Conservation (phyloP, 2,797 vertebrate genomes). For the Semaprochilodus insignis region DNA sequence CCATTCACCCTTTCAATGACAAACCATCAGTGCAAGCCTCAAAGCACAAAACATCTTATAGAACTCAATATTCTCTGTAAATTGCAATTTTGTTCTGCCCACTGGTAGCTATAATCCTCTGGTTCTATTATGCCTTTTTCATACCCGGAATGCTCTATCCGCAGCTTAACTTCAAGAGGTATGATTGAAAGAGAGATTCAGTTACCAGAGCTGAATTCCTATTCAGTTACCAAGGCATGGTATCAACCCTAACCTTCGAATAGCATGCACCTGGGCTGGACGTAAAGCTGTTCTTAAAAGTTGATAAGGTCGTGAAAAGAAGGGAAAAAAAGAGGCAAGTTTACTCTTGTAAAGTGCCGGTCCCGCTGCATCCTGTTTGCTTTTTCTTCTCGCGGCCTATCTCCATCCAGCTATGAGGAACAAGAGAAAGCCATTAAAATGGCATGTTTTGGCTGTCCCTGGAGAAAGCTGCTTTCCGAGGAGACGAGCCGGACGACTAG, state of each 20-base stretch:
- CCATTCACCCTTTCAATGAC: conserved; percentile 10
- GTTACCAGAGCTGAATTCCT: conserved; percentile 4
- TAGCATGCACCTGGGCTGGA: background rate
- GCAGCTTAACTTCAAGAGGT: conserved; percentile 4
- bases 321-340: background rate
- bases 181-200: conserved; percentile 23
- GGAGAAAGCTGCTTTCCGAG: conserved; percentile 23
- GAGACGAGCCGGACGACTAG: conserved; percentile 30
- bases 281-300: conserved; percentile 8
- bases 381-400: conserved; percentile 29
- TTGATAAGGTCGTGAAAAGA: conserved; percentile 25
- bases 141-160: background rate
- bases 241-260: conserved; percentile 21
- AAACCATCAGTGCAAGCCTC: conserved; percentile 1
- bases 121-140: conserved; percentile 15
- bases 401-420: conserved; percentile 34
- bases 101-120: conserved; percentile 3
- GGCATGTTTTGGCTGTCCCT: conserved; percentile 34
- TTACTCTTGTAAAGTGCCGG: conserved; percentile 36
- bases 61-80: conserved; percentile 13
- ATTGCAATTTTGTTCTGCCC: conserved; percentile 32
- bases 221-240: conserved; percentile 8
- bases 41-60: background rate
- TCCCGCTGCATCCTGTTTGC: conserved; percentile 29
- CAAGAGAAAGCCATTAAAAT: conserved; percentile 58